Percentiles rank a stretch among this genome's conserved stretches.
phyloP scores from a whole-genome alignment of 2,797 vertebrate genomes.

The Furcifer pardalis region DNA sequence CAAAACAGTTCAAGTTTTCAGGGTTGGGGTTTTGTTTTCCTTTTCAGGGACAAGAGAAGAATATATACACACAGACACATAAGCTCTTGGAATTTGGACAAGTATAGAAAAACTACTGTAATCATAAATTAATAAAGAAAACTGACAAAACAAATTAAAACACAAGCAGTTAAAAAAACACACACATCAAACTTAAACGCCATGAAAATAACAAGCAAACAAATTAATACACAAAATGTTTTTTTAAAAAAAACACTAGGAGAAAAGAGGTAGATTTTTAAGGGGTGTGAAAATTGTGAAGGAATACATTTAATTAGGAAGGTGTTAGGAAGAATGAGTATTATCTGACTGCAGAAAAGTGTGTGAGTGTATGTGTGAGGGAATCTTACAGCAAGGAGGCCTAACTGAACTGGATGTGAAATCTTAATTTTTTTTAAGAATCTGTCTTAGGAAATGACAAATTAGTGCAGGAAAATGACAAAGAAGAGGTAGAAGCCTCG shows the following conservation, averaged over 20 bases:
- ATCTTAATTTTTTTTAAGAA: background rate
- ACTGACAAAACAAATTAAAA: conserved; percentile 3
- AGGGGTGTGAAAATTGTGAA: background rate
- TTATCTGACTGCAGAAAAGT: background rate
- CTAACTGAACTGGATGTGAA: background rate
- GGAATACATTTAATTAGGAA: background rate
- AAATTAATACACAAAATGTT: conserved; percentile 4
- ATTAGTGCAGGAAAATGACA: background rate
- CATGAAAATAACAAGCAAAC: conserved; percentile 3
- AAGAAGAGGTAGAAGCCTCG: background rate
- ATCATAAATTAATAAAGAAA: conserved; percentile 35
- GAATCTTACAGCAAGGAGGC: background rate
- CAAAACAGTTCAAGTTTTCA: conserved; percentile 45
- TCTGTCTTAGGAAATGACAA: background rate
- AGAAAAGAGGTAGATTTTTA: conserved; percentile 40
- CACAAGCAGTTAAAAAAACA: conserved; percentile 10
- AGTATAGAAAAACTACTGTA: conserved; percentile 19
- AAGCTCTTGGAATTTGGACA: conserved; percentile 4
- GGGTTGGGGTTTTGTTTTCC: background rate
- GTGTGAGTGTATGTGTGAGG: no score
- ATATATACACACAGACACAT: conserved; percentile 13
- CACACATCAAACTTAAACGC: background rate
- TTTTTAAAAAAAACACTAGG: background rate
- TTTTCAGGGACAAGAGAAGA: conserved; percentile 5
- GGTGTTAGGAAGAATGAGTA: background rate